Evolutionary conservation across 2,797 vertebrate species (phyloP).

Genomic region (Chromobotia macracanthus): DNA sequence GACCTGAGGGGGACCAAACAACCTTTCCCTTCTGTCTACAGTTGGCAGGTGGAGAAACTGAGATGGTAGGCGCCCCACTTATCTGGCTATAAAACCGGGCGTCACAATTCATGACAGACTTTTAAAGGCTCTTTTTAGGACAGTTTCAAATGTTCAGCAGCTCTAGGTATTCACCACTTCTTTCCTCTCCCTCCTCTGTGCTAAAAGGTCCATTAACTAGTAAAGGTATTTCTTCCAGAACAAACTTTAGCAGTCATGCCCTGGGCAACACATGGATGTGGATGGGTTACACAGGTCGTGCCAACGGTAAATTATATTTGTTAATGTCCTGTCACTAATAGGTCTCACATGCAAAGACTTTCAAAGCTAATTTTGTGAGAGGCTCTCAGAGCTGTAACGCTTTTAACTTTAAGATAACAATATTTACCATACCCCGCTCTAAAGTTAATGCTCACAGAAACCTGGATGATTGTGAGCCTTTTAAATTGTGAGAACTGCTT

Average conservation of each 20-base stretch:
- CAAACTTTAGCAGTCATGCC: conserved; percentile 14
- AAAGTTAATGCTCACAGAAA: background rate
- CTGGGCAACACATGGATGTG: conserved; percentile 40
- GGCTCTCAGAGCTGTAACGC: background rate
- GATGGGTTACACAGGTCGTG: conserved; percentile 63
- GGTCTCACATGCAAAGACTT: conserved; percentile 23
- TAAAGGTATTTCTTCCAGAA: conserved; percentile 53
- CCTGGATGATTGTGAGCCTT: background rate
- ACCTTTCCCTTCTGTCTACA: conserved; percentile 42
- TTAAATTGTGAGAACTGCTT: background rate
- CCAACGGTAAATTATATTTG: conserved; percentile 67
- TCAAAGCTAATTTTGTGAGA: background rate
- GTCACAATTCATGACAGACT: conserved; percentile 50
- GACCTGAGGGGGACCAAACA: conserved; percentile 1
- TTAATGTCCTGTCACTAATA: conserved; percentile 68
- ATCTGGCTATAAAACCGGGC: conserved; percentile 50
- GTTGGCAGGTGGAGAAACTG: conserved; percentile 53
- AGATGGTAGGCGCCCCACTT: conserved; percentile 42
- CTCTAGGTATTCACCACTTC: conserved; percentile 35
- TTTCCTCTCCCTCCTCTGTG: conserved; percentile 38
- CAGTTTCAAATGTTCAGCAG: conserved; percentile 50
- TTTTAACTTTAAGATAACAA: background rate
- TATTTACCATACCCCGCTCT: background rate
- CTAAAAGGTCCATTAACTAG: conserved; percentile 61
- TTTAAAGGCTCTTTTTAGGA: conserved; percentile 60